Percentiles rank a stretch among this genome's conserved stretches.
Conservation (phyloP, 2,113 vertebrate species). For the Vombatus ursinus region DNA sequence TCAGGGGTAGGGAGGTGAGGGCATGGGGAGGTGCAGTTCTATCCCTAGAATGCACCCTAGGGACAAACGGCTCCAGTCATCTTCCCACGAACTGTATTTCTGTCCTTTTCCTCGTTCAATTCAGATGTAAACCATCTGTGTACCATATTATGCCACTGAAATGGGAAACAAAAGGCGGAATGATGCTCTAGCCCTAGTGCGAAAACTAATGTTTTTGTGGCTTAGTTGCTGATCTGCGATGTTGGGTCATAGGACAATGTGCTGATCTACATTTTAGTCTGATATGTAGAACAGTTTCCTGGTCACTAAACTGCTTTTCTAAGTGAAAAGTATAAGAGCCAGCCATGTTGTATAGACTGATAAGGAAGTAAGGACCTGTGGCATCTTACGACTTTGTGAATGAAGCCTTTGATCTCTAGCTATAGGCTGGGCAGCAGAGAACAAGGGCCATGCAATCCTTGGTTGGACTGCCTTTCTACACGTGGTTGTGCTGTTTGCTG, state of each 20-base stretch:
- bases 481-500: neutral
- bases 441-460: neutral
- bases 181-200: neutral
- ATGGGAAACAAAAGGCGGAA: constrained; percentile 26
- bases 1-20: neutral
- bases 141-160: neutral
- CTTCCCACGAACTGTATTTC: neutral
- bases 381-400: neutral
- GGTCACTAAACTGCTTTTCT: constrained; percentile 48
- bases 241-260: constrained; percentile 41
- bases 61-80: neutral
- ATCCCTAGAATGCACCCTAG: neutral
- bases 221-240: neutral
- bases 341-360: constrained; percentile 6
- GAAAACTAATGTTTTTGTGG: constrained; percentile 1
- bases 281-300: constrained; percentile 48
- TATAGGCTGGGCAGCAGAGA: neutral
- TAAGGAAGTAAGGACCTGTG: neutral
- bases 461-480: neutral
- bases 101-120: neutral
- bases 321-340: constrained; percentile 46
- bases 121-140: constrained; percentile 4
- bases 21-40: neutral
- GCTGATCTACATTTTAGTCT: constrained; percentile 33
- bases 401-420: neutral